Base-by-base conservation (phyloP, 2,888 invertebrate species). In the Amphipoea oculea region DNA sequence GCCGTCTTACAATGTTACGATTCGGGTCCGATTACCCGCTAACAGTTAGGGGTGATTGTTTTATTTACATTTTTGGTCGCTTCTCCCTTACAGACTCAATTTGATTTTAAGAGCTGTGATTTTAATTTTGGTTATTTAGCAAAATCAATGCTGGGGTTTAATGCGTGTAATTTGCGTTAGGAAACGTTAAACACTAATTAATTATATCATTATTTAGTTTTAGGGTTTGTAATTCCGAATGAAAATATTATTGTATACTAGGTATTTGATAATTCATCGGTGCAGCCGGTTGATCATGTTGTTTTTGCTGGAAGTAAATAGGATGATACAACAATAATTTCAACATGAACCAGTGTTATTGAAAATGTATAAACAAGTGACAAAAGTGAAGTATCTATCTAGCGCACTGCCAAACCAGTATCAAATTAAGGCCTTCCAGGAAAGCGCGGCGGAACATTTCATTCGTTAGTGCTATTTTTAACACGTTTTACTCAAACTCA, bases 1-100 rank as follows among this genome's bases (percentile, higher is more conserved):
- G 68, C 51, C 78, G 67, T 74, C 77, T 81, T 76, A 74, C 82
- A 62, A 75, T 81, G 79, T 86, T 82, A 67, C 68, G 74, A 79
- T 82, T 79, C 20, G 57, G 76, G 66, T 68, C 71, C 54, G 72
- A 85, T 83, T 77, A 82, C 78, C 42, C 62, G 77, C 45, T 80
- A 77, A 81, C 72, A 60, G 68, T 45, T 23, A 40, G 65, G 75
- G 76, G 29, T 67, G 72, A 69, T 78, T 69, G 74, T 51, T 75
- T 73, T 74, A 83, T 86, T 86, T 57, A 72, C 57, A 78, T 83
- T 83, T 76, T 83, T 62, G 62, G 54, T 29, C 12, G 68, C 57
- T 72, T 72, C 51, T 40, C n/a, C 14, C 62, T 66, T 73, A 40
- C n/a, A 29, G 11, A 68, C 23, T 83, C 70, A 63, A 65, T 79